Percentiles rank a stretch among this genome's conserved stretches.
Conservation (phyloP, 2,113 vertebrate genomes). For the Solea senegalensis region DNA sequence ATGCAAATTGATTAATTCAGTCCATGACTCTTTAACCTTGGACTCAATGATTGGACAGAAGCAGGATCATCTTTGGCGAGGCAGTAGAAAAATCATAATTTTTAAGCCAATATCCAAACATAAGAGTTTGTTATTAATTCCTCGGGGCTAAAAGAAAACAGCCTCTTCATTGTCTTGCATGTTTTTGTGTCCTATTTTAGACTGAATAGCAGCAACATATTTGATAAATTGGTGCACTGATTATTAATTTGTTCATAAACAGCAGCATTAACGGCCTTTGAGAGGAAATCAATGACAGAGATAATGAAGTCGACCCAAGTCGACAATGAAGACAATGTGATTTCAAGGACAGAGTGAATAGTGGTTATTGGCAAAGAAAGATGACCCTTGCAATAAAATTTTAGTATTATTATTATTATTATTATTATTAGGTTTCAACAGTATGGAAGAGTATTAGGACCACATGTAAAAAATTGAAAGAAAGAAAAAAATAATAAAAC, state of each 20-base stretch:
- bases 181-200: neutral
- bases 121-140: constrained; percentile 4
- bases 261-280: neutral
- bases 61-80: neutral
- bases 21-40: too few relatives aligned
- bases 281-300: constrained; percentile 17
- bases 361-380: too few relatives aligned
- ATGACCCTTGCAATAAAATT: too few relatives aligned
- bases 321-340: neutral
- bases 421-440: too few relatives aligned
- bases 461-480: too few relatives aligned
- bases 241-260: constrained; percentile 14
- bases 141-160: constrained; percentile 1
- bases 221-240: neutral
- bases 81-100: constrained; percentile 41
- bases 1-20: too few relatives aligned
- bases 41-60: neutral
- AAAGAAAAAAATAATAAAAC: too few relatives aligned
- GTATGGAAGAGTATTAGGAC: too few relatives aligned
- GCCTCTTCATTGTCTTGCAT: constrained; percentile 4
- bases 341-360: neutral
- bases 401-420: too few relatives aligned
- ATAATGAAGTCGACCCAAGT: constrained; percentile 4
- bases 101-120: neutral
- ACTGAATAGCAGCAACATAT: constrained; percentile 23